A percentile compares a stretch with the other conserved stretches of the same genome.
Conservation (phyloP, 2,888 invertebrate genomes). For the Rhabditoides inermis region DNA sequence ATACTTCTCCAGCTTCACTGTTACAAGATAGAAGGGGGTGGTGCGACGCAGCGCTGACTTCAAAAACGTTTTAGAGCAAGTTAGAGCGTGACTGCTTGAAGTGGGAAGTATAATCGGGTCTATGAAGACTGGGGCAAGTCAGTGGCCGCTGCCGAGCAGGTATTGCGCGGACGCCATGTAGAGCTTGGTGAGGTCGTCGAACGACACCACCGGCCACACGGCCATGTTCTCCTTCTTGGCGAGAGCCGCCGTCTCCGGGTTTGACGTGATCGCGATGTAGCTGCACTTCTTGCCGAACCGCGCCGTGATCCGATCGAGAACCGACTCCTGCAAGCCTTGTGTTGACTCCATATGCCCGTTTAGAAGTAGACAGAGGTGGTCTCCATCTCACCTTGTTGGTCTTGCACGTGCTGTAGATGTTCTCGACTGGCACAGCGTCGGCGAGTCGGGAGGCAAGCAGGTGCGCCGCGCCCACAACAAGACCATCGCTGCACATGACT, state of each 20-base stretch:
- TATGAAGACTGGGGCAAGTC: no score
- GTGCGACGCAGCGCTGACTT: no score
- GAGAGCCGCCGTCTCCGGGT: conserved; percentile 17
- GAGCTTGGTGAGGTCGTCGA: conserved; percentile 24
- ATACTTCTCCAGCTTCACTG: no score
- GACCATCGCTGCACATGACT: conserved; percentile 13
- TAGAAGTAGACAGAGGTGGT: neutral
- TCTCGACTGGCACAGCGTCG: conserved; percentile 88
- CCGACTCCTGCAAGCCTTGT: conserved; percentile 64
- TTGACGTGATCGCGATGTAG: conserved; percentile 92
- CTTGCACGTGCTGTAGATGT: conserved; percentile 94
- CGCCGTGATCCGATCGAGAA: conserved; percentile 88
- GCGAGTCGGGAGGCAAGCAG: conserved; percentile 88
- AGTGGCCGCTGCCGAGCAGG: no score
- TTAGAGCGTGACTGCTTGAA: no score
- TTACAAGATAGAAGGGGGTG: no score
- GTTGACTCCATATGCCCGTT: neutral
- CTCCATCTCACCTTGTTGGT: conserved; percentile 69
- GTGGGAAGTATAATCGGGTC: no score
- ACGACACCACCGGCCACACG: conserved; percentile 24
- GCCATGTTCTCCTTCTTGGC: conserved; percentile 31
- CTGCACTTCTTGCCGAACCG: conserved; percentile 92
- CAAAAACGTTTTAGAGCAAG: no score
- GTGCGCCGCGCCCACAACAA: conserved; percentile 16
- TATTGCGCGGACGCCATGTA: conserved; percentile 18